phyloP scores from a whole-genome alignment of 2,113 vertebrate species.

The Paramisgurnus dabryanus region DNA sequence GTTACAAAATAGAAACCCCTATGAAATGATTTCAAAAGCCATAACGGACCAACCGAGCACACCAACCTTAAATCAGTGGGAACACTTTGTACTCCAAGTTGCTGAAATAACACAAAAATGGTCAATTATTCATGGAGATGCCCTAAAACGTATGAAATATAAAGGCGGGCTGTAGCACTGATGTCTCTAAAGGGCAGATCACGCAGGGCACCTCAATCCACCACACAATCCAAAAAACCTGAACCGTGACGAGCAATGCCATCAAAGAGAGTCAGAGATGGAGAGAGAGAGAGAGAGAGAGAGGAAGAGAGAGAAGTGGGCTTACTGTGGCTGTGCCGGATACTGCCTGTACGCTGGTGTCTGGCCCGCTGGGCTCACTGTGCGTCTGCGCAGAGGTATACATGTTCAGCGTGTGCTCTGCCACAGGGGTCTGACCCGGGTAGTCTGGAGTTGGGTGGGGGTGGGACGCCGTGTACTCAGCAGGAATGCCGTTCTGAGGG shows the following conservation, averaged over 20 bases:
- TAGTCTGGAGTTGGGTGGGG: constrained; percentile 90
- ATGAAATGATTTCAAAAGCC: constrained; percentile 13
- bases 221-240: constrained; percentile 19
- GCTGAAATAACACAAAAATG: constrained; percentile 42
- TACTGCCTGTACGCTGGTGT: constrained; percentile 87
- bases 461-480: constrained; percentile 89
- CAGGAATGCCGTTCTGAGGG: constrained; percentile 88
- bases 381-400: constrained; percentile 90
- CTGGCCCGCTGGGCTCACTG: constrained; percentile 83
- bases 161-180: constrained; percentile 30
- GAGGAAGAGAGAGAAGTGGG: constrained; percentile 31
- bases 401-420: constrained; percentile 92
- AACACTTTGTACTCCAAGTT: constrained; percentile 36
- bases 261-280: constrained; percentile 19
- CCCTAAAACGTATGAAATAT: constrained; percentile 50
- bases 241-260: constrained; percentile 25
- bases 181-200: constrained; percentile 36
- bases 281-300: neutral
- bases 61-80: constrained; percentile 28
- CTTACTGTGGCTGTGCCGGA: constrained; percentile 97
- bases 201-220: constrained; percentile 34
- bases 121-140: constrained; percentile 51
- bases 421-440: constrained; percentile 83
- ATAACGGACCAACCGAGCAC: neutral
- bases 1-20: neutral